Conservation (phyloP, 2,797 vertebrate genomes). For the Moxostoma hubbsi region DNA sequence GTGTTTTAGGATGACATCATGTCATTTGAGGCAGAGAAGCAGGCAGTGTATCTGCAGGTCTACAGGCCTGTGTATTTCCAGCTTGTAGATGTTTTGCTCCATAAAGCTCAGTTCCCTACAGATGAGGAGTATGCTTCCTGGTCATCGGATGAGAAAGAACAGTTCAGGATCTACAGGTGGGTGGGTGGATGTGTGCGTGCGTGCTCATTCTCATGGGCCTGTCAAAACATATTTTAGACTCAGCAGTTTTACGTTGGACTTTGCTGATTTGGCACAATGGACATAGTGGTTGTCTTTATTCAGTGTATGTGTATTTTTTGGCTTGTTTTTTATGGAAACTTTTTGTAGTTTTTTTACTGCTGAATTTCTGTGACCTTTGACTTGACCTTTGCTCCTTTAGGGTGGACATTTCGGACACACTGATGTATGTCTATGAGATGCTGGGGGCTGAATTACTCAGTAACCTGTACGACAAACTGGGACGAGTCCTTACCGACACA, state of each 20-base stretch:
- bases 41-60: conserved; percentile 94
- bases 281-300: no score
- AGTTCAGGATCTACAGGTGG: conserved; percentile 98
- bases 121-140: conserved; percentile 95
- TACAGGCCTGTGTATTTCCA: conserved; percentile 98
- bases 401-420: conserved; percentile 97
- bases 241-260: background rate
- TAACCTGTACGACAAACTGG: conserved; percentile 97
- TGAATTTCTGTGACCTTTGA: conserved; percentile 3
- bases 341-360: background rate
- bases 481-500: conserved; percentile 90
- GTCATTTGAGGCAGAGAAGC: conserved; percentile 93
- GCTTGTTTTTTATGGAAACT: no score
- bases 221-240: background rate
- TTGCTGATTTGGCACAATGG: background rate
- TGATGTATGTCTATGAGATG: conserved; percentile 99
- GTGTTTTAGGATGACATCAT: conserved; percentile 91
- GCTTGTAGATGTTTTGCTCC: conserved; percentile 94
- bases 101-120: conserved; percentile 97
- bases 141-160: conserved; percentile 97
- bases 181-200: background rate
- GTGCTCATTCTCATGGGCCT: conserved; percentile 53
- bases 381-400: conserved; percentile 69
- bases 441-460: conserved; percentile 95
- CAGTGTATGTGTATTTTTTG: no score